Base-by-base conservation (phyloP, 2,888 invertebrate species). In the Ophion ellenae region DNA sequence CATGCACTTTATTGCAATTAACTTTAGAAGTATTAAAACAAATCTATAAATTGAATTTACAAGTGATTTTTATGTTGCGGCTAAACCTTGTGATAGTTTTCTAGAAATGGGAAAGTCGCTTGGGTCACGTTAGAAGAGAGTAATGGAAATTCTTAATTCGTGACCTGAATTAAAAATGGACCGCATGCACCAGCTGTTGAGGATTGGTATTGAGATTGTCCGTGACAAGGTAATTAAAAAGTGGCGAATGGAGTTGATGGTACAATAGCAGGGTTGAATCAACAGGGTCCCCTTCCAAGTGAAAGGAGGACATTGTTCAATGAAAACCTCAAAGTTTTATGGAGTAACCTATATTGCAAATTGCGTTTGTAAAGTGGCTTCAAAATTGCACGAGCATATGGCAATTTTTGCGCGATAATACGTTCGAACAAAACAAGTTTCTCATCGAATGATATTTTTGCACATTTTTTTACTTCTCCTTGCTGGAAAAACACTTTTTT, bases 271-370 rank as follows among this genome's bases (percentile, higher is more conserved):
- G 47, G 3, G 66, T 57, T 11, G 64, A 73, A 80, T 14, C 20
- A 47, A 63, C 67, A 69, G 20, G 71, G n/a, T 32, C 9, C 32
- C 57, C 40, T 80, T 24, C 6, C 57, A 73, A 80, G 80, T 66
- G 73, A 73, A 80, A 73, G 73, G 24, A 78, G 24, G 10, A 40
- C 40, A 45, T 40, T 59, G 20, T 45, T 20, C 3, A 17, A 11
- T 32, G 40, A 78, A 59, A 70, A 28, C 14, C 53, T 36, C 47
- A 9, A 61, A 63, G 47, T 28, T 63, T n/a, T 47, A 40, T n/a
- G 32, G 36, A 20, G 47, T 63, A 71, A 63, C 63, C 63, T 63
- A 71, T 53, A 63, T 79, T 71, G 45, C 7, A 10, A 79, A 45
- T 70, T 71, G 70, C 70, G 32, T 53, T 79, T 6, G 14, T 7